These are phyloP conservation scores for Manduca sexta DNA, from an alignment of 1,140 invertebrate species.

Conservation along the genomic window DNA sequence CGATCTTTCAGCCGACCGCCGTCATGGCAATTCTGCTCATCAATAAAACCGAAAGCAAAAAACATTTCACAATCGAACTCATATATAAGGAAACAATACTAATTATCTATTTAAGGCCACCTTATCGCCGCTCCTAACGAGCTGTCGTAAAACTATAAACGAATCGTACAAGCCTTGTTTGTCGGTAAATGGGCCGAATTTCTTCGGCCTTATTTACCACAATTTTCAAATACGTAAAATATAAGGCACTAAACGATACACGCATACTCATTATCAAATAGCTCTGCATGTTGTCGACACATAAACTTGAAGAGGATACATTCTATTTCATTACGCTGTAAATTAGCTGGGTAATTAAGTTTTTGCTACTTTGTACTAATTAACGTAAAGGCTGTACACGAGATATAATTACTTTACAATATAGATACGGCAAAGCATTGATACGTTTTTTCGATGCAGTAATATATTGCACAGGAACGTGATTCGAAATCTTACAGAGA, in stretches of 20 bases:
- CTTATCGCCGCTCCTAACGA: conserved; percentile 59
- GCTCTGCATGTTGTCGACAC: conserved; percentile 5
- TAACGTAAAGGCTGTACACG: too few relatives aligned
- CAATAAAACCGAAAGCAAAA: conserved; percentile 27
- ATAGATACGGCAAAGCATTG: too few relatives aligned
- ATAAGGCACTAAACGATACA: conserved; percentile 34
- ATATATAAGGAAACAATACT: conserved; percentile 48
- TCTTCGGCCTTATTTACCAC: conserved; percentile 38
- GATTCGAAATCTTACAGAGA: too few relatives aligned
- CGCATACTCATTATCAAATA: conserved; percentile 26
- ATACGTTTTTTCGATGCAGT: too few relatives aligned
- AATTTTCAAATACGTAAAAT: conserved; percentile 22
- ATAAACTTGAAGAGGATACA: conserved; percentile 7
- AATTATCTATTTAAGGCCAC: conserved; percentile 62
- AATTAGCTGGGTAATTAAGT: neutral
- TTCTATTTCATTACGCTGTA: conserved; percentile 11
- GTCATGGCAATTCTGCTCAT: conserved; percentile 4
- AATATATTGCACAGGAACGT: too few relatives aligned
- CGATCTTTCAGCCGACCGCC: conserved; percentile 17
- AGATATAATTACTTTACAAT: too few relatives aligned
- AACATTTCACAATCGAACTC: conserved; percentile 16
- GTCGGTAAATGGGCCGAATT: conserved; percentile 41
- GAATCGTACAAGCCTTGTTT: conserved; percentile 36
- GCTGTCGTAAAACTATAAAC: conserved; percentile 61
- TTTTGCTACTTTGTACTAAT: too few relatives aligned